These are phyloP conservation scores for Saturnia pavonia DNA, from an alignment of 2,888 invertebrate species.

Conservation along the genomic window DNA sequence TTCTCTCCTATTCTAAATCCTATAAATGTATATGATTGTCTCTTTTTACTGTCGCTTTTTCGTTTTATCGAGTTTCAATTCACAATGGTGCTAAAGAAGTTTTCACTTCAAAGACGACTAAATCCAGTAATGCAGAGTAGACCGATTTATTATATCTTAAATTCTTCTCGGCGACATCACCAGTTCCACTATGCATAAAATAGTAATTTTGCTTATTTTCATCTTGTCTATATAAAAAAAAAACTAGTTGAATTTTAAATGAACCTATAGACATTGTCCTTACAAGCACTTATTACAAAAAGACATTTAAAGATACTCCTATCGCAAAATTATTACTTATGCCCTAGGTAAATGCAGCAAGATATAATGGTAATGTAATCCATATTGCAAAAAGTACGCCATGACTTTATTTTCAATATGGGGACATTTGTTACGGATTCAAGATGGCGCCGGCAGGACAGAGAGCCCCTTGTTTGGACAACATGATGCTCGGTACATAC, in stretches of 20 bases:
- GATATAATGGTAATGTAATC: conserved; percentile 30
- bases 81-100: too few relatives aligned
- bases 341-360: conserved; percentile 19
- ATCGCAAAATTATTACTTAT: conserved; percentile 6
- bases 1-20: too few relatives aligned
- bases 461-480: conserved; percentile 74
- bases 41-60: too few relatives aligned
- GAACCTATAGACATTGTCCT: not conserved
- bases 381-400: conserved; percentile 25
- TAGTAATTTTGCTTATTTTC: too few relatives aligned
- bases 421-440: conserved; percentile 75
- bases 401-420: conserved; percentile 73
- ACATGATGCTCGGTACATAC: conserved; percentile 54
- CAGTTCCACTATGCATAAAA: too few relatives aligned
- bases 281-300: not conserved
- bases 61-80: too few relatives aligned
- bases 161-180: too few relatives aligned
- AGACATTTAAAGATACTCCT: not conserved
- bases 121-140: too few relatives aligned
- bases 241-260: not conserved
- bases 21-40: too few relatives aligned
- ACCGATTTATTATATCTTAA: too few relatives aligned
- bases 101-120: too few relatives aligned
- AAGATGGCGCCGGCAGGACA: conserved; percentile 75
- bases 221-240: not conserved